Evolutionary conservation across 2,888 invertebrate genomes (phyloP).

Genomic region (Glaucopsyche alexis): DNA sequence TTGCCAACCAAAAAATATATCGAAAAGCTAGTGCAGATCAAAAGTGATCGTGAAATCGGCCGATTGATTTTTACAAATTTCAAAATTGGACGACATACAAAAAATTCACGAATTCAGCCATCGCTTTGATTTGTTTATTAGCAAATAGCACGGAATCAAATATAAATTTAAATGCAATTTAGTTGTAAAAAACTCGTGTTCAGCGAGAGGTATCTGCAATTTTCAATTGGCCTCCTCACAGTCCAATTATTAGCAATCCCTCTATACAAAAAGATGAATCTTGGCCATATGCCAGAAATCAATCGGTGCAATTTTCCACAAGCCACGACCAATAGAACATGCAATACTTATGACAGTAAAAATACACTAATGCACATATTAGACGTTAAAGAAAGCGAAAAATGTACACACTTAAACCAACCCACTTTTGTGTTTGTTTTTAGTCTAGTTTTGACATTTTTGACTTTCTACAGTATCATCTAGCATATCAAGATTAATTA

Average conservation of each 20-base stretch:
- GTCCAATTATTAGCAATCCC: conserved; percentile 18
- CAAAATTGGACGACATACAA: neutral
- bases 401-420: too few species aligned
- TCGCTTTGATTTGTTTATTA: conserved; percentile 18
- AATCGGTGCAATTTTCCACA: neutral
- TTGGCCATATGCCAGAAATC: conserved; percentile 7
- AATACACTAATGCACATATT: neutral
- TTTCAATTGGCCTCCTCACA: conserved; percentile 19
- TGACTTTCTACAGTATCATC: neutral
- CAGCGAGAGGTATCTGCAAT: conserved; percentile 4
- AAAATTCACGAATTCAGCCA: conserved; percentile 11
- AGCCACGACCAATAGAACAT: neutral
- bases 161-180: conserved; percentile 11
- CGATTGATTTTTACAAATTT: neutral
- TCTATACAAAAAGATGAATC: conserved; percentile 3
- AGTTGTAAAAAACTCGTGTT: conserved; percentile 5
- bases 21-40: neutral
- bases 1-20: neutral
- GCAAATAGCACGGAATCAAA: conserved; percentile 8
- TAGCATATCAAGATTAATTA: too few species aligned
- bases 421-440: too few species aligned
- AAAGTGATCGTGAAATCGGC: neutral
- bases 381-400: too few species aligned
- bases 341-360: neutral
- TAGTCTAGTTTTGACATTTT: neutral